These are phyloP conservation scores for Mus musculus DNA, from an alignment of 2,113 vertebrate species.

Conservation along the genomic window DNA sequence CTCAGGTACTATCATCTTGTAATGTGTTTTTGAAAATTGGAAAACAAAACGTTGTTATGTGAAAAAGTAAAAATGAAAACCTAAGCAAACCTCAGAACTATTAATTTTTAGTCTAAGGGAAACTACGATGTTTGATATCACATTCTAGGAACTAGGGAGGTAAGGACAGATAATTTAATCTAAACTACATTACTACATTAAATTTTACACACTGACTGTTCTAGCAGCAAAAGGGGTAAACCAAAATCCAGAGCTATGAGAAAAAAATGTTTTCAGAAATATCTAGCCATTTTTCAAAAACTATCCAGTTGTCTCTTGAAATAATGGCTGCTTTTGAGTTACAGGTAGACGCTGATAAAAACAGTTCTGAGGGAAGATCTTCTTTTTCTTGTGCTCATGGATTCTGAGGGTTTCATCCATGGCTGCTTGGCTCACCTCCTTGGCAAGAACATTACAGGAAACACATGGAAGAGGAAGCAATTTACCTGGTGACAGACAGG, in stretches of 20 bases:
- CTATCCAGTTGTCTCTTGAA: not conserved
- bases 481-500: not conserved
- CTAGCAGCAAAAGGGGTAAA: not conserved
- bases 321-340: not conserved
- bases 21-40: not conserved
- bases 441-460: not conserved
- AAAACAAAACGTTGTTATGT: not conserved
- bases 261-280: constrained; percentile 19
- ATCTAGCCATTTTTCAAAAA: constrained; percentile 28
- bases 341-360: not conserved
- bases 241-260: constrained; percentile 7
- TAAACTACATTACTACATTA: not conserved
- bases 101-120: not conserved
- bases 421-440: not conserved
- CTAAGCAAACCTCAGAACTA: constrained; percentile 16
- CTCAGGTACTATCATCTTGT: not conserved
- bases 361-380: not conserved
- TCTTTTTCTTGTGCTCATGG: not conserved
- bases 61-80: constrained; percentile 13
- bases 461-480: not conserved
- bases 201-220: not conserved
- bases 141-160: constrained; percentile 22
- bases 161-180: constrained; percentile 9
- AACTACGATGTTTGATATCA: not conserved
- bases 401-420: not conserved